Conservation (phyloP, 2,113 vertebrate genomes). For the Notiomystis cincta region DNA sequence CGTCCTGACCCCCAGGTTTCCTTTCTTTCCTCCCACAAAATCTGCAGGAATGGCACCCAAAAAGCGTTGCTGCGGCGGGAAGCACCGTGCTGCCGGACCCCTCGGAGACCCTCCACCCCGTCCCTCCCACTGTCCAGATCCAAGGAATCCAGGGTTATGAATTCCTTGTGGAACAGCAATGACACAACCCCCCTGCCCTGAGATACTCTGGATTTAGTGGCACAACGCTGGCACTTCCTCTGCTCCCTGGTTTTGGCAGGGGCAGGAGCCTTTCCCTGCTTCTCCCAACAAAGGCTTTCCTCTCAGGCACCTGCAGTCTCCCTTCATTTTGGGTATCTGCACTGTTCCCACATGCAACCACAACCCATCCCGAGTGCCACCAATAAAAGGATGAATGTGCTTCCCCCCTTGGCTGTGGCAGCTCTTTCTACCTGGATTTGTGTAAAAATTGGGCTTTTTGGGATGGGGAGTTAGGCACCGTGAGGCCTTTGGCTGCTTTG, state of each 20-base stretch:
- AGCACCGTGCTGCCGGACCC: not conserved
- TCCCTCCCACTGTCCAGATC: accelerated
- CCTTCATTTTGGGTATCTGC: accelerated
- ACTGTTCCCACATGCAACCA: accelerated
- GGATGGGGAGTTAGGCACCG: accelerated
- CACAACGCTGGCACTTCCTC: accelerated
- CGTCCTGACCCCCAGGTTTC: accelerated
- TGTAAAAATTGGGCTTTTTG: not conserved
- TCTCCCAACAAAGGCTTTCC: not conserved
- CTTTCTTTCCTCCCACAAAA: not conserved
- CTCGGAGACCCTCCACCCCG: accelerated
- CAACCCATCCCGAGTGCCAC: accelerated
- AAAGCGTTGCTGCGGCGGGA: not conserved
- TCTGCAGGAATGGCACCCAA: not conserved
- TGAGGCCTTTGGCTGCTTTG: not conserved
- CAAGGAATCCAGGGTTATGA: accelerated
- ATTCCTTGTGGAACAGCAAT: not conserved
- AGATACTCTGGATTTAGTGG: accelerated
- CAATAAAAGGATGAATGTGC: not conserved
- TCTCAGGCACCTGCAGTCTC: accelerated
- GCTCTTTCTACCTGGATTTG: not conserved
- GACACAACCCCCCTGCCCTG: accelerated
- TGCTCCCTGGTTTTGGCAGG: not conserved
- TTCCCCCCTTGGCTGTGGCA: not conserved
- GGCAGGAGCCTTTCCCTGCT: not conserved